These are phyloP conservation scores for Bombus confusus DNA, from an alignment of 1,140 invertebrate genomes.

Conservation along the genomic window DNA sequence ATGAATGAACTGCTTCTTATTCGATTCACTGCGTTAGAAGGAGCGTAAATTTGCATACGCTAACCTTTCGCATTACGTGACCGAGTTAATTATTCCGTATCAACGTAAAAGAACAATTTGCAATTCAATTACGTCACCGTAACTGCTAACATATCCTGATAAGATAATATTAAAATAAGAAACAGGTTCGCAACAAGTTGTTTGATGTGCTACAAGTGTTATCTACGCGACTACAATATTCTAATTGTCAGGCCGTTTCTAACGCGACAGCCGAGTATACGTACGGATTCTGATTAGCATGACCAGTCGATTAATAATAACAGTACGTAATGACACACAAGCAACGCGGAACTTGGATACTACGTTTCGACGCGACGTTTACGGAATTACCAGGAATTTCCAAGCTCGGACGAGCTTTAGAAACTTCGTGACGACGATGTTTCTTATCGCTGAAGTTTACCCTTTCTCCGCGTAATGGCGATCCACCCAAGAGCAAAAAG, in stretches of 20 bases:
- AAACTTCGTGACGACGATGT: neutral
- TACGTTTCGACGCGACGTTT: neutral
- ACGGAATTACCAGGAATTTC: neutral
- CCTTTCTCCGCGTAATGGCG: neutral
- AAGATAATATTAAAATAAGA: neutral
- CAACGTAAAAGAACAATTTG: neutral
- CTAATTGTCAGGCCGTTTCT: neutral
- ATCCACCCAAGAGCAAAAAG: neutral
- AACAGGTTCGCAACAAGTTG: neutral
- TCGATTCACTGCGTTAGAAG: neutral
- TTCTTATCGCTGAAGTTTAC: no score
- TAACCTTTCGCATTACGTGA: conserved; percentile 7
- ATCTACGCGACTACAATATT: neutral
- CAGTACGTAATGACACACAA: neutral
- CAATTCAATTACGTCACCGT: conserved; percentile 1
- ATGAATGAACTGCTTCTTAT: neutral
- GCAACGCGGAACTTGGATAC: neutral
- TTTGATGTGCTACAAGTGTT: neutral
- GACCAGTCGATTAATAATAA: neutral
- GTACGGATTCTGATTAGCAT: neutral
- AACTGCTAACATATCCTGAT: neutral
- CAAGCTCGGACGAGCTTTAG: neutral
- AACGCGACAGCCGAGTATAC: neutral
- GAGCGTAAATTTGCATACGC: neutral
- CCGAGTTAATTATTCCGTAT: neutral